Conservation (phyloP, 2,888 invertebrate species). For the Rhagophthalmus giganteus region DNA sequence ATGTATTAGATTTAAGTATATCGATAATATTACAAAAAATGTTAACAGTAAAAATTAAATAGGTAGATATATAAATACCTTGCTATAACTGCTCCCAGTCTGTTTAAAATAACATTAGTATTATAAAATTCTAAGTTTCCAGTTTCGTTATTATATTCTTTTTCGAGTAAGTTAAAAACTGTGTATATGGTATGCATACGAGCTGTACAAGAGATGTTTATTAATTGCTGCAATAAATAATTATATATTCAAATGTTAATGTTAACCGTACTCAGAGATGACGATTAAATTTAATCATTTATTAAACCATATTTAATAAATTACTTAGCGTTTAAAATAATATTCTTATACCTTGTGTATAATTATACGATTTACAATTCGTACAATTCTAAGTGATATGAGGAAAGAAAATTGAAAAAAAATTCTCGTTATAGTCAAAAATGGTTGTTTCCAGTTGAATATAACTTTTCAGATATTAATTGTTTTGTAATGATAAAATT, state of each 20-base stretch:
- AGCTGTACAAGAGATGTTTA: conserved; percentile 63
- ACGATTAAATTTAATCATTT: background rate
- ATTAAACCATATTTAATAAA: background rate
- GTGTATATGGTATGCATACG: conserved; percentile 63
- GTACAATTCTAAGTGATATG: too few species aligned
- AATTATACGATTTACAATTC: too few species aligned
- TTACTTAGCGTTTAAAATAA: background rate
- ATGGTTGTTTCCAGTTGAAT: too few species aligned
- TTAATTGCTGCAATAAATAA: conserved; percentile 13
- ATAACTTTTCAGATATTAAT: too few species aligned
- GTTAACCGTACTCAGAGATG: too few species aligned
- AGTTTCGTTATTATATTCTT: conserved; percentile 50
- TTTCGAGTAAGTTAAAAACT: conserved; percentile 72
- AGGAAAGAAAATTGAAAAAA: background rate
- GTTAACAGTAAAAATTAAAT: background rate
- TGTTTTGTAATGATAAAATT: too few species aligned
- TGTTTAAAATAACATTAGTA: conserved; percentile 78
- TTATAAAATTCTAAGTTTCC: conserved; percentile 60
- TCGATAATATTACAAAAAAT: background rate
- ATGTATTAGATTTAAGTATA: background rate
- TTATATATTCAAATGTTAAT: conserved; percentile 2
- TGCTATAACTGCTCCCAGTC: conserved; percentile 70
- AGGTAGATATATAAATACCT: conserved; percentile 54
- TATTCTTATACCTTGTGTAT: too few species aligned
- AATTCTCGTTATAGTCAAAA: too few species aligned